Evolutionary conservation across 2,113 vertebrate species (phyloP).

Genomic region (Cephalophus harveyi): DNA sequence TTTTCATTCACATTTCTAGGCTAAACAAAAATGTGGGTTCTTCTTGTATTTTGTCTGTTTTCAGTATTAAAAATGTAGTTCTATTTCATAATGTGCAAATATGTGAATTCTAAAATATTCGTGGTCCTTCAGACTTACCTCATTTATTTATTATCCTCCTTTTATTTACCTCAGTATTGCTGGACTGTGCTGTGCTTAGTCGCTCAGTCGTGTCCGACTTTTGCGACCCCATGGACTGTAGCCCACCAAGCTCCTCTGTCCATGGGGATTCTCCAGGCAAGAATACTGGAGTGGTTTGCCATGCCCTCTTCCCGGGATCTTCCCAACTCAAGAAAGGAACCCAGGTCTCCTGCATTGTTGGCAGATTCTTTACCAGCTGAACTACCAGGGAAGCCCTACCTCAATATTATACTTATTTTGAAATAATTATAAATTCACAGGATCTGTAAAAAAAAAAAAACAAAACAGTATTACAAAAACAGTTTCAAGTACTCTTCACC

Average conservation of each 20-base stretch:
- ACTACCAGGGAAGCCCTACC: background rate
- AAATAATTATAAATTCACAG: conserved; percentile 36
- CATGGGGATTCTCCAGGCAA: background rate
- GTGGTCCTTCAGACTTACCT: background rate
- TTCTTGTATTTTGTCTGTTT: conserved; percentile 34
- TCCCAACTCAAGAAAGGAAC: background rate
- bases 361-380: background rate
- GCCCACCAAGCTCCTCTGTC: background rate
- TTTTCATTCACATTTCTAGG: conserved; percentile 49
- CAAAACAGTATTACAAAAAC: background rate
- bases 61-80: conserved; percentile 22
- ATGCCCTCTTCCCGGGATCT: background rate
- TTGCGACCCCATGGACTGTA: background rate
- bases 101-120: conserved; percentile 6
- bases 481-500: background rate
- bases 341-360: background rate
- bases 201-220: background rate
- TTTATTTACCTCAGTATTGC: background rate
- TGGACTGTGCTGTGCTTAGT: background rate
- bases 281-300: background rate
- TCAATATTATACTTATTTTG: background rate
- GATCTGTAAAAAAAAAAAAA: background rate
- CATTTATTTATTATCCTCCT: background rate
- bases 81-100: background rate
- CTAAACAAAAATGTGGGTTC: conserved; percentile 19